Base-by-base conservation (phyloP, 1,140 invertebrate species). In the Drosophila parabipectinata region DNA sequence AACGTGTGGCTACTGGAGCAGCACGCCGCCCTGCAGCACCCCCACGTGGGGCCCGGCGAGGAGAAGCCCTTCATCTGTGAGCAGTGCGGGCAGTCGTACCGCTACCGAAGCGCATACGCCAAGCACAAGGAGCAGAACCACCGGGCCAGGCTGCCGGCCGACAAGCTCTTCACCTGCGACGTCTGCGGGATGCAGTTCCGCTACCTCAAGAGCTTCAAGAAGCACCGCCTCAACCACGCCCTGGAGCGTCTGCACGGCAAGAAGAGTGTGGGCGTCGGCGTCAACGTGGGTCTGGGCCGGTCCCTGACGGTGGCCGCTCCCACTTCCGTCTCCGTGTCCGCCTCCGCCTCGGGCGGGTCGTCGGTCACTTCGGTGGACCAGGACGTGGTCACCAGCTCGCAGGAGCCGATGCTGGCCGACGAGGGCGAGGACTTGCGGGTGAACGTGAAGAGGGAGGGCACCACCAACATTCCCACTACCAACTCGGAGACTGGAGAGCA, bases 51-150 rank as follows among this genome's bases (percentile, higher is more conserved):
- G 28, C 93, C 93, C 14, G 93, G 93, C 85, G 95, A 96, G 75
- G 96, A 97, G 90, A 98, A 97, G 83, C 96, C 96, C n/a, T 97
- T 97, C 92, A 96, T 97, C 8, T 98, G 97, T 92, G 96, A 97
- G 79, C 96, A 97, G 83, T 98, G 97, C 91, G 97, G 97, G 7
- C 97, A 98, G 79, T 96, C 96, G 78, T 98, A 98, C 92, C 94
- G 96, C 69, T 97, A 97, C 87, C 94, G 96, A 48, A 97, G 96
- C 15, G 96, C 96, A 6, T 98, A 97, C 92, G 95, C 97, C 32
- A 97, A 97, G 82, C 97, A 97, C 90, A 94, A 96, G 47, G 97
- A 97, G 88, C 96, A 97, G 92, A 97, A 97, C 83, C 97, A 98
- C 81, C 94, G 96, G 1, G 96, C 96, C 2, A 93, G 96, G 1